A percentile compares a stretch with the other conserved stretches of the same genome.
Evolutionary conservation across 2,797 vertebrate species (phyloP).

Genomic region (Xenopus petersii): DNA sequence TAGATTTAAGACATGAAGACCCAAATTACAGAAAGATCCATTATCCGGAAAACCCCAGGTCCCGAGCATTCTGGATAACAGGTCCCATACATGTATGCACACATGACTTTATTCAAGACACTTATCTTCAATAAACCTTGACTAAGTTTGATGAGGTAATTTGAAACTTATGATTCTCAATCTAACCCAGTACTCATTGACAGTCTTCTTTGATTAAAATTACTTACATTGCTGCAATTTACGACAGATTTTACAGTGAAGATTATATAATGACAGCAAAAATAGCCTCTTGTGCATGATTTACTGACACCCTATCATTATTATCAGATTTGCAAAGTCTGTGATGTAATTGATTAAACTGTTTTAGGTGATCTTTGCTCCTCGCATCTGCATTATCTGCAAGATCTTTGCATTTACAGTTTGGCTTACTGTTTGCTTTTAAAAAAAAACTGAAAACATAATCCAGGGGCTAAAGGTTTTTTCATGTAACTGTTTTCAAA

Average conservation of each 20-base stretch:
- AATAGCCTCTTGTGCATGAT: conserved; percentile 48
- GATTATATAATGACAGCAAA: conserved; percentile 49
- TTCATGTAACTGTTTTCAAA: too few relatives aligned
- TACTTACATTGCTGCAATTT: conserved; percentile 56
- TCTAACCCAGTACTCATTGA: conserved; percentile 46
- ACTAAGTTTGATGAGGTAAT: conserved; percentile 50
- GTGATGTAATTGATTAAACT: conserved; percentile 46
- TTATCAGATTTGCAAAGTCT: conserved; percentile 45
- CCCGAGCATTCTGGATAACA: too few relatives aligned
- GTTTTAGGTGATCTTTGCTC: conserved; percentile 15
- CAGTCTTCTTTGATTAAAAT: conserved; percentile 59
- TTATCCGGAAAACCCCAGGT: too few relatives aligned
- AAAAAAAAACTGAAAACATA: too few relatives aligned
- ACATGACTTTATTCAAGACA: conserved; percentile 39
- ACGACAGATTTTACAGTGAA: conserved; percentile 48
- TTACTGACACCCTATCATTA: conserved; percentile 53
- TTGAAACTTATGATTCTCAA: conserved; percentile 51
- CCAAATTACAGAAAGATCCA: too few relatives aligned
- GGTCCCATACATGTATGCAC: conserved; percentile 15
- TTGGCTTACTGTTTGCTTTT: neutral
- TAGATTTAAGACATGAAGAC: too few relatives aligned
- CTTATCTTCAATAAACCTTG: conserved; percentile 51
- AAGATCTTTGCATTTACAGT: neutral
- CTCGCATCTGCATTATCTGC: conserved; percentile 24
- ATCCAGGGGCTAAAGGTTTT: too few relatives aligned